Evolutionary conservation across 2,888 invertebrate species (phyloP).

Genomic region (Erebia aethiops): DNA sequence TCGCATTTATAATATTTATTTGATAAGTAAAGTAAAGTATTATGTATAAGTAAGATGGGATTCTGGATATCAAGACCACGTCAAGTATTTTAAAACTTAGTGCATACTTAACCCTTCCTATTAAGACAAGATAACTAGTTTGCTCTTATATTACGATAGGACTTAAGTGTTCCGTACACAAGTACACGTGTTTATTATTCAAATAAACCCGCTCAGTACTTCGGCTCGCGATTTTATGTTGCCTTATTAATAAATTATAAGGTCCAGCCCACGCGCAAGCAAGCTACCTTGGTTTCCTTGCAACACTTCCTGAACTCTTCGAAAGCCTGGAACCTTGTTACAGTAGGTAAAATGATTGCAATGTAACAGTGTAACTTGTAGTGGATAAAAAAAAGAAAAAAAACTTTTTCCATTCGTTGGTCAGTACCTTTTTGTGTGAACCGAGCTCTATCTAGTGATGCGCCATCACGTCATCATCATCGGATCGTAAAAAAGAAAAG

Average conservation of each 20-base stretch:
- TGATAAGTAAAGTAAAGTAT: no score
- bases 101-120: background rate
- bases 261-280: background rate
- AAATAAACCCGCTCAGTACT: slow-evolving; percentile 18
- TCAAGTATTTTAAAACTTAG: slow-evolving; percentile 1
- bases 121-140: slow-evolving; percentile 10
- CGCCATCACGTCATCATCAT: no score
- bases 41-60: no score
- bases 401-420: no score
- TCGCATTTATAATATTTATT: no score
- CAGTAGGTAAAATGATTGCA: background rate
- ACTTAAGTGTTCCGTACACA: slow-evolving; percentile 18
- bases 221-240: slow-evolving; percentile 14
- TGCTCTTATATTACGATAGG: slow-evolving; percentile 16
- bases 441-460: no score
- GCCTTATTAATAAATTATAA: slow-evolving; percentile 15
- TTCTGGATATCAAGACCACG: background rate
- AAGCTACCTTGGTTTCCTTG: background rate
- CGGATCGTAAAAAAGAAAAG: no score
- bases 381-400: no score
- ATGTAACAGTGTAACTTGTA: no score
- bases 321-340: background rate
- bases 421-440: no score
- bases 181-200: slow-evolving; percentile 32
- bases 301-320: background rate